Evolutionary conservation across 1,140 invertebrate genomes (phyloP), one percentile per base, ranked within the genome.

Genomic region (Thalassaphorura encarpata): DNA sequence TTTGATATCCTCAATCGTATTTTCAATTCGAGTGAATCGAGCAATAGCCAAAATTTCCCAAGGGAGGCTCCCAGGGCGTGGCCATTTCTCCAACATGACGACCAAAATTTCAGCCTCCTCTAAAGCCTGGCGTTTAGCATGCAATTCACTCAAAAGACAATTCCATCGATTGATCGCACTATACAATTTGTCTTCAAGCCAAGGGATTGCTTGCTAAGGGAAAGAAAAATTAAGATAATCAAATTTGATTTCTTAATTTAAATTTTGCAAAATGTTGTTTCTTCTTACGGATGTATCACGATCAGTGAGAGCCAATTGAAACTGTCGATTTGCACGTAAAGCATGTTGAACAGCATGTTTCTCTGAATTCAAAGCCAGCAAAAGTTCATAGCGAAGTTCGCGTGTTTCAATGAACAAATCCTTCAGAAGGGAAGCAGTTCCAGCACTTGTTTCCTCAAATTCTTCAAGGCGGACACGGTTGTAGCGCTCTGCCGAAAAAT

Each of bases 121-220:
- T 28, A 65, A 27, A 45, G 49, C 55, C 6, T 29, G 42, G 8
- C 63, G 33, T 42, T 65, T 61, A n/a, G 45, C 36, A 3, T 40
- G 21, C 18, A 65, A 39, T 15, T 48, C 21, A 43, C 56, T 24
- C 15, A 61, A 23, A 23, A 59, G 31, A 8, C 18, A 18, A 40
- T 65, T 65, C 15, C 61, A 19, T 13, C 50, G 41, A n/a, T 60
- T 59, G 1, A 57, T 18, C 27, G 54, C 47, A 42, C 62, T 60
- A 36, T 58, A 65, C 1, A 65, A 23, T 47, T 65, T 65, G 29
- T 65, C 63, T 23, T 65, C 63, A 26, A 65, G 23, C 63, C 63
- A 65, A 11, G 49, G 46, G n/a, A 61, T 56, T n/a, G 62, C 62
- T 18, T 39, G 13, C 60, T 55, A n/a, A n/a, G 23, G 43, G 6